A percentile compares a stretch with the other conserved stretches of the same genome.
phyloP scores from a whole-genome alignment of 2,113 vertebrate genomes.

The Bos indicus region DNA sequence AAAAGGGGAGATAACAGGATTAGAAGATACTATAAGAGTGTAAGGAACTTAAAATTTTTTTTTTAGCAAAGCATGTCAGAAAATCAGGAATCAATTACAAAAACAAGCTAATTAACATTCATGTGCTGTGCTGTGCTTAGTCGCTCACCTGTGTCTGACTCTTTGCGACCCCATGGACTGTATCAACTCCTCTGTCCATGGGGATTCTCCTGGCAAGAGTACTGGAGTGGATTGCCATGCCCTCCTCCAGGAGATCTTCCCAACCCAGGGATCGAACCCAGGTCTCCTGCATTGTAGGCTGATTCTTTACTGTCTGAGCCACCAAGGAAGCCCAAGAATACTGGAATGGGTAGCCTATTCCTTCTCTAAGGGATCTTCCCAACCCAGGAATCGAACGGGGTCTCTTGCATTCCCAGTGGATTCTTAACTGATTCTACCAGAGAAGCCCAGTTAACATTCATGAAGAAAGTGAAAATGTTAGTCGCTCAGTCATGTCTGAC shows the following conservation, averaged over 20 bases:
- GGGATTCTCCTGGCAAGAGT: neutral
- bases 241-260: neutral
- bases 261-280: neutral
- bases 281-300: neutral
- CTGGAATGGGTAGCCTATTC: neutral
- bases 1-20: neutral
- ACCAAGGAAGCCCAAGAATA: neutral
- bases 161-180: neutral
- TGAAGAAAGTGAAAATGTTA: neutral
- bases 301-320: neutral
- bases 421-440: neutral
- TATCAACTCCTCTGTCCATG: neutral
- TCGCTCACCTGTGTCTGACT: neutral
- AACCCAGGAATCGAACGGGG: accelerated
- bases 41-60: neutral
- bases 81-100: neutral
- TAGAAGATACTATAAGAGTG: neutral
- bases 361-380: neutral
- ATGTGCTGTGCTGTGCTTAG: neutral
- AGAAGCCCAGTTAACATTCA: neutral
- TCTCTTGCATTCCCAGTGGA: neutral
- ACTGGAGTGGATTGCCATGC: neutral
- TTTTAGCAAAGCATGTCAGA: neutral
- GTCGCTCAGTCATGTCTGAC: neutral
- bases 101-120: neutral